Conservation (phyloP, 2,113 vertebrate species). For the Peromyscus polionotus region DNA sequence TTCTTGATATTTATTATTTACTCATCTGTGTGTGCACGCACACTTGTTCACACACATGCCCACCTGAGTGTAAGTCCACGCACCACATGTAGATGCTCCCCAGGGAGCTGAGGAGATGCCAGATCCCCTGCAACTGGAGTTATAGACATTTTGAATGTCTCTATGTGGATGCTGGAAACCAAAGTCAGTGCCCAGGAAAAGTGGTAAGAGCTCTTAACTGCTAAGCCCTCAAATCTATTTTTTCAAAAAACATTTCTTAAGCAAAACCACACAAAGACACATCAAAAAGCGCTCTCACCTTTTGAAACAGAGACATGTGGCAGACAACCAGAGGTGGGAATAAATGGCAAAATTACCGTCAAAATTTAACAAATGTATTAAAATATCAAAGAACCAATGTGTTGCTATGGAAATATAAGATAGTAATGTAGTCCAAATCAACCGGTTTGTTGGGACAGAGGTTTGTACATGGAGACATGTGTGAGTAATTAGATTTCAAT, state of each 20-base stretch:
- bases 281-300: neutral
- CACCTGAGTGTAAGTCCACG: neutral
- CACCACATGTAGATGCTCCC: neutral
- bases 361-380: conserved; percentile 9
- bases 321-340: neutral
- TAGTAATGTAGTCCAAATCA: neutral
- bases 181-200: neutral
- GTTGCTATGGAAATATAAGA: neutral
- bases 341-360: conserved; percentile 1
- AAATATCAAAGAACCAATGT: conserved; percentile 13
- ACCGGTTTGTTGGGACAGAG: neutral
- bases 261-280: conserved; percentile 23
- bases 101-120: neutral
- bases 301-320: neutral
- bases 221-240: neutral
- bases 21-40: neutral
- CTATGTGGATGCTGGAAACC: neutral
- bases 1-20: neutral
- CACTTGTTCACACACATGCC: neutral
- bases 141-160: neutral
- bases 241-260: conserved; percentile 24
- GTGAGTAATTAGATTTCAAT: neutral
- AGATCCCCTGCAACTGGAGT: neutral
- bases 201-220: neutral
- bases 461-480: neutral